phyloP scores from a whole-genome alignment of 2,113 vertebrate genomes.

The Epinephelus lanceolatus region DNA sequence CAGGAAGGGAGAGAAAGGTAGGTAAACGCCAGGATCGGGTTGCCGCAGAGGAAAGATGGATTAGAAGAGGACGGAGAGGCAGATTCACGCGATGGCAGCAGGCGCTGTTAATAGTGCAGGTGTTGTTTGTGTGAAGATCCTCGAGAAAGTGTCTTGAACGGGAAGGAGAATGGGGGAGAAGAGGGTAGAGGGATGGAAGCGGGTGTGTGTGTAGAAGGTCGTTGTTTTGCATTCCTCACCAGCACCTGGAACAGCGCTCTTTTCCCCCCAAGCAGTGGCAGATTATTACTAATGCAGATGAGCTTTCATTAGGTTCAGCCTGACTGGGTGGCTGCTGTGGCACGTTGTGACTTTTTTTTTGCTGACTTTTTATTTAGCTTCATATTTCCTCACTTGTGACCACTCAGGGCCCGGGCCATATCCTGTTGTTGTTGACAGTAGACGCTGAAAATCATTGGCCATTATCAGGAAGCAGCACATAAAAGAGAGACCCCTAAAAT shows the following conservation, averaged over 20 bases:
- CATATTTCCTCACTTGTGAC: constrained; percentile 16
- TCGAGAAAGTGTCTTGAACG: constrained; percentile 14
- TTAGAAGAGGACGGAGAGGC: constrained; percentile 44
- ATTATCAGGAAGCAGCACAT: constrained; percentile 13
- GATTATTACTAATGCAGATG: constrained; percentile 73
- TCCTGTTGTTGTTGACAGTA: constrained; percentile 42
- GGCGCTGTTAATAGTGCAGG: constrained; percentile 37
- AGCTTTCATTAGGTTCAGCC: constrained; percentile 63
- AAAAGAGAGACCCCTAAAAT: constrained; percentile 53
- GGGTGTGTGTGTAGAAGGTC: constrained; percentile 28
- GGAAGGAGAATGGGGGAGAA: not conserved
- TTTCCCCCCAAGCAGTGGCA: constrained; percentile 45
- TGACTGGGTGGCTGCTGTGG: constrained; percentile 56
- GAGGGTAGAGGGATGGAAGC: constrained; percentile 20
- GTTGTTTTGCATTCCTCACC: constrained; percentile 70
- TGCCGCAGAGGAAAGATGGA: constrained; percentile 66
- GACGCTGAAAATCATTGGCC: constrained; percentile 26
- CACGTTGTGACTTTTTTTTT: constrained; percentile 37
- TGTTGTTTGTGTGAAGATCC: constrained; percentile 64
- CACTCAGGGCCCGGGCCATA: constrained; percentile 3
- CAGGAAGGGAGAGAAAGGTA: constrained; percentile 30
- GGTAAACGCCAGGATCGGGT: constrained; percentile 72
- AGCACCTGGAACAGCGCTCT: constrained; percentile 53
- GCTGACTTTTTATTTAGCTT: constrained; percentile 49
- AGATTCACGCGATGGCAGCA: constrained; percentile 35